These are phyloP conservation scores for Hypselothyrea guttata DNA, from an alignment of 2,888 invertebrate genomes.

Conservation along the genomic window DNA sequence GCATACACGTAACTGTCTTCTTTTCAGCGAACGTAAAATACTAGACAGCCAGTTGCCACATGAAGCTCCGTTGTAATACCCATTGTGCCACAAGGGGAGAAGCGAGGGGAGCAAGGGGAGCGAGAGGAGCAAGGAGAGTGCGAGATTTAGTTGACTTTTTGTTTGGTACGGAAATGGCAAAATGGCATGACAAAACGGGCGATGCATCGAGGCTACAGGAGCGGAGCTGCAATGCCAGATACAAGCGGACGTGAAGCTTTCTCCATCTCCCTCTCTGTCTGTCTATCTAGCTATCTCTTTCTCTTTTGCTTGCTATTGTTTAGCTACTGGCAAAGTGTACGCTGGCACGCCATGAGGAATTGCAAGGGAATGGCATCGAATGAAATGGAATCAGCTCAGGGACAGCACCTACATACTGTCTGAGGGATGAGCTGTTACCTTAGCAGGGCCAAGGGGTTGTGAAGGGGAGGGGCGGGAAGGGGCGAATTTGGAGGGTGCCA, in stretches of 20 bases:
- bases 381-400: not conserved
- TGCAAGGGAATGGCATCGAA: conserved; percentile 2
- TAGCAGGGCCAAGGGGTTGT: too few species aligned
- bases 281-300: too few species aligned
- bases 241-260: not conserved
- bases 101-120: not conserved
- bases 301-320: conserved; percentile 35
- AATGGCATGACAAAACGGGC: conserved; percentile 55
- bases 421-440: too few species aligned
- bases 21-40: not conserved
- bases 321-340: conserved; percentile 52
- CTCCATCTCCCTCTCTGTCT: too few species aligned
- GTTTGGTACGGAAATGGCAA: conserved; percentile 56
- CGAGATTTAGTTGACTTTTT: conserved; percentile 57
- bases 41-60: conserved; percentile 20
- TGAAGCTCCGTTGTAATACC: conserved; percentile 5
- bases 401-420: not conserved
- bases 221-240: not conserved
- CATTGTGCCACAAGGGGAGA: not conserved
- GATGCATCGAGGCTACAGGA: not conserved
- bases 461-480: too few species aligned
- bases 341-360: conserved; percentile 36
- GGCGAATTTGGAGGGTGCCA: not conserved
- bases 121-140: conserved; percentile 5
- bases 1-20: not conserved